These are phyloP conservation scores for Volucella inanis DNA, from an alignment of 2,888 invertebrate genomes.

Conservation along the genomic window DNA sequence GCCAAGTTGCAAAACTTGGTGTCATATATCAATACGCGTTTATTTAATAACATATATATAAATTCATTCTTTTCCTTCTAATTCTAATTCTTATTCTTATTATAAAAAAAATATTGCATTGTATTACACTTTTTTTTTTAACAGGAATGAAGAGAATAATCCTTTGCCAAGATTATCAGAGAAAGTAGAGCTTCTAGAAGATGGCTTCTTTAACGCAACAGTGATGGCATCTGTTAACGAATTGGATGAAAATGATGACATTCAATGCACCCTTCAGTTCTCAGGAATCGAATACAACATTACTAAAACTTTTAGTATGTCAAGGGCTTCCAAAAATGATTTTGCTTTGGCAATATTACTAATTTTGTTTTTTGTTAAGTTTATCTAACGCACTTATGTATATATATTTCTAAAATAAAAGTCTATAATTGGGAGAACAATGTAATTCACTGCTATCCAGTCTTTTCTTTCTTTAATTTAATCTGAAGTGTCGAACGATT, in stretches of 20 bases:
- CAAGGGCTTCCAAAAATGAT: constrained; percentile 19
- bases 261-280: constrained; percentile 48
- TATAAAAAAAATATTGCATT: no score
- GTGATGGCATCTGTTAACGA: constrained; percentile 35
- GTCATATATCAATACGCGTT: no score
- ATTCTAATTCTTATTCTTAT: no score
- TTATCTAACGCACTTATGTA: constrained; percentile 12
- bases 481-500: no score
- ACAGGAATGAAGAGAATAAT: constrained; percentile 53
- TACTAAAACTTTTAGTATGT: constrained; percentile 51
- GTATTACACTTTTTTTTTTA: not conserved
- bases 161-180: constrained; percentile 31
- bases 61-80: no score
- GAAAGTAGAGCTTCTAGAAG: constrained; percentile 10
- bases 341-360: constrained; percentile 19
- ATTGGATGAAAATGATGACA: constrained; percentile 52
- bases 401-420: constrained; percentile 29
- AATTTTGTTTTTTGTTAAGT: constrained; percentile 19
- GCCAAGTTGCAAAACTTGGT: no score
- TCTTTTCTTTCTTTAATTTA: no score
- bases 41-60: no score
- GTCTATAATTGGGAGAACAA: constrained; percentile 54
- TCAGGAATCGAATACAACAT: constrained; percentile 45
- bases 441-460: not conserved
- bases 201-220: constrained; percentile 54